Conservation (phyloP, 2,888 invertebrate genomes). For the Apantesis nais region DNA sequence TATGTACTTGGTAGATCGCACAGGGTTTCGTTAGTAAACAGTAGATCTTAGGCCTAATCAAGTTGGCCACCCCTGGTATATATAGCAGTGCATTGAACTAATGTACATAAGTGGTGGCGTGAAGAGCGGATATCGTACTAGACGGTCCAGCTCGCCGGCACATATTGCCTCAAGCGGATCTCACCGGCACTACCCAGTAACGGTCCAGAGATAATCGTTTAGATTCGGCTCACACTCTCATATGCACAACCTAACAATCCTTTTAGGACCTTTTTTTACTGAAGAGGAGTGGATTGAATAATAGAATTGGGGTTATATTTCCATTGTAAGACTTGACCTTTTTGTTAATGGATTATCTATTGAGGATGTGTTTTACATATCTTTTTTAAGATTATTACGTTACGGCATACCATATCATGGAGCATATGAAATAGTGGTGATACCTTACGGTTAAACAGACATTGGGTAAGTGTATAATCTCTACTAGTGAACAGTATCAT, state of each 20-base stretch:
- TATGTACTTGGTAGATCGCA: too few relatives aligned
- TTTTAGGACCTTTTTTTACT: constrained; percentile 29
- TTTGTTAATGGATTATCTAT: constrained; percentile 9
- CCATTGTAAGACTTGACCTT: constrained; percentile 14
- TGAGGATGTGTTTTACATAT: not conserved
- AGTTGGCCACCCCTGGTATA: too few relatives aligned
- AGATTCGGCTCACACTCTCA: constrained; percentile 39
- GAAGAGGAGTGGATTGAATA: constrained; percentile 26
- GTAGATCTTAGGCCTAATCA: too few relatives aligned
- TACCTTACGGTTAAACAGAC: not conserved
- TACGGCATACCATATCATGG: not conserved
- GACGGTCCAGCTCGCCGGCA: constrained; percentile 54
- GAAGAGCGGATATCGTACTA: constrained; percentile 65
- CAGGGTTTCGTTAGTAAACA: too few relatives aligned
- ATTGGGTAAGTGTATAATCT: not conserved
- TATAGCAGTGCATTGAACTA: constrained; percentile 67
- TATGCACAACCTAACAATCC: constrained; percentile 28
- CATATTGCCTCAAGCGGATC: constrained; percentile 61
- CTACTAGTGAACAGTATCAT: not conserved
- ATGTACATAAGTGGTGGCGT: constrained; percentile 43
- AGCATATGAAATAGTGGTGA: not conserved
- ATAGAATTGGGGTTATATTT: constrained; percentile 27
- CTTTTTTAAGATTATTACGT: not conserved
- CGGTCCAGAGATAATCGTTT: constrained; percentile 44
- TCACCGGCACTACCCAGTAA: constrained; percentile 60